Evolutionary conservation across 1,140 invertebrate genomes (phyloP), one percentile per base, ranked within the genome.

Genomic region (Drosophila kohkoa): DNA sequence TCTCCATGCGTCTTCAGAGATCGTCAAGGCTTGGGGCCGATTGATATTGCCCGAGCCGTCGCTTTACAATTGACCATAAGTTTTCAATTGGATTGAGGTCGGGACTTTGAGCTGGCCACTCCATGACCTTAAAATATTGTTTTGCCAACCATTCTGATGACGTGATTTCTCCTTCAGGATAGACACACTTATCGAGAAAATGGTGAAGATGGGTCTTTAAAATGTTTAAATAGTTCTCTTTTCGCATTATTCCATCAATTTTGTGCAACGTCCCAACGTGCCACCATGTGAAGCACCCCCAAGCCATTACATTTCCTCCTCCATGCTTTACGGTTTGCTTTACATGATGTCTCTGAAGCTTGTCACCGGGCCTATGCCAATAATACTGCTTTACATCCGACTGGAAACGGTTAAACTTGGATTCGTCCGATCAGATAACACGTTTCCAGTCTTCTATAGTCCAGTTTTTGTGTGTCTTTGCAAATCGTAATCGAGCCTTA

Each of bases 71-170:
- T 8, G 38, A 41, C 10, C 38, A 41, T 10, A 41, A 11, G 10
- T 41, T 41, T 41, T 41, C 38, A 11, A 1, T 41, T 11, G 38
- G 38, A 41, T 41, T 41, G 6, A 41, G 38, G 30, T 32, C 30
- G 30, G 30, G 30, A 32, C 30, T 64, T 65, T 65, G 54, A 32
- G 60, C 46, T 64, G 69, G 46, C 25, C 46, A 20, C 35, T 65
- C 35, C 60, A 65, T 72, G 32, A 45, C 32, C 7, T 55, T 10
- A 49, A 64, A 64, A 58, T 60, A 20, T 48, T 60, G 57, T 13
- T 73, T 55, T 13, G 30, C 49, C 11, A 66, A 20, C 63, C 70
- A 73, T 66, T 67, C 70, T n/a, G n/a, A n/a, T n/a, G n/a, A n/a
- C n/a, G 35, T 13, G 32, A 55, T 58, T 2, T 57, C 60, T 51